Percentiles rank a stretch among this genome's conserved stretches.
Conservation (phyloP, 2,797 vertebrate species). For the Pteropus rufus region DNA sequence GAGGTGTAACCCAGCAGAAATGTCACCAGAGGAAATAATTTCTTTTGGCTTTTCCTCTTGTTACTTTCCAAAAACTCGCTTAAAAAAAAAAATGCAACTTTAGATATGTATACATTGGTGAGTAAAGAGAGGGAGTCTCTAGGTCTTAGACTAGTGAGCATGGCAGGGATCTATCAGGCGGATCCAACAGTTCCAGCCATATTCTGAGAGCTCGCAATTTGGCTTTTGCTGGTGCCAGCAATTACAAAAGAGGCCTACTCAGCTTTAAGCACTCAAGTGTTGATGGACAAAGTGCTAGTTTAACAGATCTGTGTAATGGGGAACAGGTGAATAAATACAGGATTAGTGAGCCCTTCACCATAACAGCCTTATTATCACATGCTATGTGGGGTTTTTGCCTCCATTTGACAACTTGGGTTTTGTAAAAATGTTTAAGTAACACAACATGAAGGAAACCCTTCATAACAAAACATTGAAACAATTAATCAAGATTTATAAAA, state of each 20-base stretch:
- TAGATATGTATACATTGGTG: neutral
- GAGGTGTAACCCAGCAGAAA: slow-evolving; percentile 73
- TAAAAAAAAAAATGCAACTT: neutral
- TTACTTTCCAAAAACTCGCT: slow-evolving; percentile 32
- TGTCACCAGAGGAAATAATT: slow-evolving; percentile 68
- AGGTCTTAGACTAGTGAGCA: slow-evolving; percentile 52
- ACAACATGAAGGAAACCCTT: slow-evolving; percentile 34
- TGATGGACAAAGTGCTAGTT: slow-evolving; percentile 83
- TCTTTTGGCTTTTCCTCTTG: neutral
- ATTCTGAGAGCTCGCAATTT: slow-evolving; percentile 69
- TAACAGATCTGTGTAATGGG: slow-evolving; percentile 80
- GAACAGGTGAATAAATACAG: slow-evolving; percentile 84
- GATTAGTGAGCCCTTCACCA: slow-evolving; percentile 74
- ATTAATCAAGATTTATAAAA: slow-evolving; percentile 61
- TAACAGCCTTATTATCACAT: slow-evolving; percentile 77
- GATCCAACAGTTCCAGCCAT: slow-evolving; percentile 36
- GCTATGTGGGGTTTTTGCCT: slow-evolving; percentile 59
- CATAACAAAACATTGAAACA: slow-evolving; percentile 24
- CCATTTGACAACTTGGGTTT: slow-evolving; percentile 43
- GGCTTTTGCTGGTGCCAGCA: slow-evolving; percentile 80
- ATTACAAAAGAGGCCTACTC: slow-evolving; percentile 81
- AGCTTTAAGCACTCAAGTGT: slow-evolving; percentile 80
- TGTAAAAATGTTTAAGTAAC: slow-evolving; percentile 39
- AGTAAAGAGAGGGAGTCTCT: neutral
- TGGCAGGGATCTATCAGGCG: slow-evolving; percentile 35